These are phyloP conservation scores for Crossocerus cetratus DNA, from an alignment of 2,888 invertebrate species.

Conservation along the genomic window DNA sequence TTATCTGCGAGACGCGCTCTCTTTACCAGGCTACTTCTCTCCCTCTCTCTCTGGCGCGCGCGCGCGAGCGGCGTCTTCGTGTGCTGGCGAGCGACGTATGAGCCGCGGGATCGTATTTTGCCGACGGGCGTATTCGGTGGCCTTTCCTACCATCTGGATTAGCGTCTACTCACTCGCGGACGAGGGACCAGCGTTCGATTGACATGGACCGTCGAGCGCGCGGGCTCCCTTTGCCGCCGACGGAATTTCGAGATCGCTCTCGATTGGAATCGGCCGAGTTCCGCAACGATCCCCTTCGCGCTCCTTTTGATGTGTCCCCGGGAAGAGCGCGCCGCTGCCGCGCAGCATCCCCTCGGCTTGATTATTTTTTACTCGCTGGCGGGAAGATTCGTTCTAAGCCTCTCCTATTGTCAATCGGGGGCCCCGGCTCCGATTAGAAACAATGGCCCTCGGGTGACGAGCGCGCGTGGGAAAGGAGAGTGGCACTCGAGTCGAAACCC, in stretches of 20 bases:
- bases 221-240: slow-evolving; percentile 25
- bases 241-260: slow-evolving; percentile 22
- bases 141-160: slow-evolving; percentile 27
- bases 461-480: not conserved
- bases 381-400: not conserved
- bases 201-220: slow-evolving; percentile 30
- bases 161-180: slow-evolving; percentile 22
- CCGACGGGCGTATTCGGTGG: slow-evolving; percentile 19
- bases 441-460: slow-evolving; percentile 1
- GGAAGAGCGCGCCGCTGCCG: not conserved
- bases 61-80: not conserved
- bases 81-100: slow-evolving; percentile 34
- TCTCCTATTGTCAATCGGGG: slow-evolving; percentile 19
- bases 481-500: not conserved
- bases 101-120: slow-evolving; percentile 53
- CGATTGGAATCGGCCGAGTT: slow-evolving; percentile 44
- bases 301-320: slow-evolving; percentile 45
- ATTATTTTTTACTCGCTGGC: slow-evolving; percentile 11
- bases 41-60: too few relatives aligned
- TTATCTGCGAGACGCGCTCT: slow-evolving; percentile 48
- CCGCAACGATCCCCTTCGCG: slow-evolving; percentile 41
- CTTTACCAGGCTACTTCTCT: slow-evolving; percentile 47
- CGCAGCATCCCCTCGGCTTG: not conserved
- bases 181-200: slow-evolving; percentile 46
- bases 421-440: slow-evolving; percentile 27